phyloP scores from a whole-genome alignment of 1,140 invertebrate species.

The Drosophila bipectinata region DNA sequence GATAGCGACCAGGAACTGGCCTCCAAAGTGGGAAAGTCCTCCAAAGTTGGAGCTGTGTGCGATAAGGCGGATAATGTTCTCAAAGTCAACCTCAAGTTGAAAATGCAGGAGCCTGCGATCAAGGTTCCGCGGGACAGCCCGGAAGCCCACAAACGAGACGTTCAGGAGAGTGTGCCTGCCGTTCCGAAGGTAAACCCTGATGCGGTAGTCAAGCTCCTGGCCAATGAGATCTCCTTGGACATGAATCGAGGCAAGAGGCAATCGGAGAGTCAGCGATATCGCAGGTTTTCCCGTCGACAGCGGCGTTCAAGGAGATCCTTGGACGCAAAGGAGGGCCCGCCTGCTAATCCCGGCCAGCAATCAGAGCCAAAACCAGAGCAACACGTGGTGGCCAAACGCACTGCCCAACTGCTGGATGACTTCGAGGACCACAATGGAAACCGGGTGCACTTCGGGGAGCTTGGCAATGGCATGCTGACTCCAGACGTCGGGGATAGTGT shows the following conservation, averaged over 20 bases:
- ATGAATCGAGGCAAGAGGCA: conserved; percentile 46
- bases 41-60: not conserved
- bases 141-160: not conserved
- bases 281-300: not conserved
- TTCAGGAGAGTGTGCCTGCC: not conserved
- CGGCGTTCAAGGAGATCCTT: conserved; percentile 25
- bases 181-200: conserved; percentile 26
- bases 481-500: conserved; percentile 9
- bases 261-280: not conserved
- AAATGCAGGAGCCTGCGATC: conserved; percentile 14
- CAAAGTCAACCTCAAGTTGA: conserved; percentile 17
- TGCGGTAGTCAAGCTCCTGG: conserved; percentile 51
- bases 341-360: not conserved
- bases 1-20: not conserved
- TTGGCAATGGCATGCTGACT: conserved; percentile 43
- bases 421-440: conserved; percentile 70
- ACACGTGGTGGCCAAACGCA: conserved; percentile 1
- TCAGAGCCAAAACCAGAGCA: not conserved
- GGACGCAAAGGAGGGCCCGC: conserved; percentile 4
- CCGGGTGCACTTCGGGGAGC: conserved; percentile 31
- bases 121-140: not conserved
- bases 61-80: conserved; percentile 1
- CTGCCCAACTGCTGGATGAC: conserved; percentile 29
- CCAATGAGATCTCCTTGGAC: conserved; percentile 46
- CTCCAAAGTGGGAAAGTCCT: not conserved